Evolutionary conservation across 1,140 invertebrate genomes (phyloP).

Genomic region (Heliconius congener): DNA sequence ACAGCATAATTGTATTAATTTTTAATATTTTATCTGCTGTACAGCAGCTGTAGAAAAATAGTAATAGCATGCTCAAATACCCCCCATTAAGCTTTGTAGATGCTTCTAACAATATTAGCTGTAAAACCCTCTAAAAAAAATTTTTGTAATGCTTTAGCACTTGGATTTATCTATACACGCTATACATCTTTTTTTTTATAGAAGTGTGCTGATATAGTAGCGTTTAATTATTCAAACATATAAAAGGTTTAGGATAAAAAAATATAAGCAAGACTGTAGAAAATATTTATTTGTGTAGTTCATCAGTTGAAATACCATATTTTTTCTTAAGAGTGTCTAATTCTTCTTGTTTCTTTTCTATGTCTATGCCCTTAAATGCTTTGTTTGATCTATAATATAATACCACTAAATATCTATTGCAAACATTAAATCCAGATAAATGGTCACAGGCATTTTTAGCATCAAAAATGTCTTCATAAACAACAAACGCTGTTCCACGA

Average conservation of each 20-base stretch:
- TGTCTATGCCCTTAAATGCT: constrained; percentile 97
- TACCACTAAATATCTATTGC: constrained; percentile 98
- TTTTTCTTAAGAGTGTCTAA: constrained; percentile 98
- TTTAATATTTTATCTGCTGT: no score
- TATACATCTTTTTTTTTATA: no score
- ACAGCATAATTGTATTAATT: no score
- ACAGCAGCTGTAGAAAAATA: no score
- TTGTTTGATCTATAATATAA: constrained; percentile 97
- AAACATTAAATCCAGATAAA: constrained; percentile 99
- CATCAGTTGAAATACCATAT: constrained; percentile 86
- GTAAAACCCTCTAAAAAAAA: no score
- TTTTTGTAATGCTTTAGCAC: no score
- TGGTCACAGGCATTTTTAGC: constrained; percentile 99
- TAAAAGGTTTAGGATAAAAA: background rate
- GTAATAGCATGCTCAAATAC: no score
- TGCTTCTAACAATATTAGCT: no score
- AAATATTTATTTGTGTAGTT: constrained; percentile 74
- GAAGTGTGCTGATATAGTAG: no score
- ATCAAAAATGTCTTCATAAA: constrained; percentile 99
- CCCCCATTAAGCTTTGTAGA: no score
- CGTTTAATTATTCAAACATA: background rate
- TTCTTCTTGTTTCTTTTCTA: constrained; percentile 98
- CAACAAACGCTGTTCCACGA: constrained; percentile 98
- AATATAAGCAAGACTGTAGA: background rate
- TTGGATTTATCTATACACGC: no score